Base-by-base conservation (phyloP, 2,113 vertebrate genomes). In the Poeciliopsis retropinna region DNA sequence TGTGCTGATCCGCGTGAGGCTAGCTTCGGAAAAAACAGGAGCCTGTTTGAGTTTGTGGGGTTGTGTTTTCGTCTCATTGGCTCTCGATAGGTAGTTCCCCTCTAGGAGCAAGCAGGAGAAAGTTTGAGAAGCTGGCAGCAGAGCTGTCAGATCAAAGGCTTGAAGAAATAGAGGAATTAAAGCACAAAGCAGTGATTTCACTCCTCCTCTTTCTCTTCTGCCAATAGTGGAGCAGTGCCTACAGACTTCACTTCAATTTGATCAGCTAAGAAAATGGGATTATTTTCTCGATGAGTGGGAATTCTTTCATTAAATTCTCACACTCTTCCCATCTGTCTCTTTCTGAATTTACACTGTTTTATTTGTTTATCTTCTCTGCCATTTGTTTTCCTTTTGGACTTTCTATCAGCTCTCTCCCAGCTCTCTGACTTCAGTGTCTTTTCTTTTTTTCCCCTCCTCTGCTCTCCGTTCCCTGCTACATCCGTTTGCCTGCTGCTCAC, bases 231-330 rank as follows among this genome's bases (percentile, higher is more conserved):
- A 88, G 85, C 78, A 74, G 34, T 9, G 76, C 89, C 90, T 6
- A 30, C 67, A 90, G 88, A 84, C 64, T 37, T 37, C 81, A 87
- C 86, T 87, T 88, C 70, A 92, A 92, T 92, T 84, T 90, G 89
- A 93, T 93, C 90, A 92, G 79, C 78, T 72, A 86, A 76, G 70
- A 74, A 85, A 88, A 89, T 70, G 54, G 75, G 69, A 64, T 85
- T 85, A 85, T 88, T 79, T 82, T 79, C 71, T 70, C 70, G 17
- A 80, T 86, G 81, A 80, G 34, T 84, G 83, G 83, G 89, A 89
- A 85, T 87, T 86, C 71, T 91, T 88, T 88, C 83, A 90, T 91
- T 89, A 89, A 75, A 86, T 83, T 84, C 71, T 65, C 63, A 32
- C 67, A 67, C 60, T 85, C 74, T 70, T 41, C 64, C 63, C 32